Evolutionary conservation across 2,797 vertebrate genomes (phyloP), one percentile per base, ranked within the genome.

Genomic region (Enteromius argenteus): DNA sequence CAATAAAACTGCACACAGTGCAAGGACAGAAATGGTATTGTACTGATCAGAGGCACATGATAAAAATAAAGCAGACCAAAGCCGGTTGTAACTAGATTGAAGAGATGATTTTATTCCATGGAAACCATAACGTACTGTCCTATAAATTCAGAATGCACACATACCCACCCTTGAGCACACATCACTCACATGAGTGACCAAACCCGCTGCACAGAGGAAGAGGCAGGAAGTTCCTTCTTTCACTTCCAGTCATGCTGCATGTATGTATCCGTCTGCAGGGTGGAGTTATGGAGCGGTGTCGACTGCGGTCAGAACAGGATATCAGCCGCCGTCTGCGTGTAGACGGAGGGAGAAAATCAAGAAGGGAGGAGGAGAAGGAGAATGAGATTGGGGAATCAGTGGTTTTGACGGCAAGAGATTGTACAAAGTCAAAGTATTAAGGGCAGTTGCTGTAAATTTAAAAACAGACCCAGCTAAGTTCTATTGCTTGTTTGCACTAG

Each of bases 191-290:
- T 88, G 88, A 89, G 85, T 60, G 39, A 86, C 74, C 83, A 79
- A 80, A 84, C 17, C 78, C 79, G 51, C 81, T 80, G 67, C 49
- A 49, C 51, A 72, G 79, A 80, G 73, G 82, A 87, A 87, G 84
- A 64, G 72, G 60, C 46, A 74, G 89, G 90, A 93, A 93, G 92
- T 90, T 89, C 90, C 91, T 79, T 92, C 90, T 94, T 94, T 95
- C 94, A 92, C 90, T 95, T 95, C 94, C 94, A 90, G 75, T 81
- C 88, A 90, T 90, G 85, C 62, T 85, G 84, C 69, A 72, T 81
- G 35, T 82, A 71, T 77, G 80, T 80, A 37, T 72, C 42, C 37
- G 66, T 85, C 83, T 80, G 76, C 67, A 49, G 42, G 21, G 42
- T 84, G 23, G 62, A 74, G 81, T 76, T 80, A 64, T 76, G 84